Conservation (phyloP, 2,888 invertebrate species). For the Phortica okadai region DNA sequence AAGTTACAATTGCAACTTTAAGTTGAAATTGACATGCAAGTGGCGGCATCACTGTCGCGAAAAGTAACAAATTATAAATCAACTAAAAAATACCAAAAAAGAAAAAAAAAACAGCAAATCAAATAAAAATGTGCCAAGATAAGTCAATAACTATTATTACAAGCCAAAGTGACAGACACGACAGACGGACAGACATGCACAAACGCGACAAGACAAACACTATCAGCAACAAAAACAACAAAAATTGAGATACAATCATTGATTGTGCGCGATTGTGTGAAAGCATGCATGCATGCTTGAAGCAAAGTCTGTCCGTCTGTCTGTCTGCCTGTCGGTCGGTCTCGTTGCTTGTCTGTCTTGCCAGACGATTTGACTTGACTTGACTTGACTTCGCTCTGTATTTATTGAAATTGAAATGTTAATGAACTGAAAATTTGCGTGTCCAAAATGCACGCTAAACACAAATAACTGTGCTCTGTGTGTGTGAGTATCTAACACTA, state of each 20-base stretch:
- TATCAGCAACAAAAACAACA: conserved; percentile 2
- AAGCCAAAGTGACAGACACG: neutral
- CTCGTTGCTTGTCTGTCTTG: neutral
- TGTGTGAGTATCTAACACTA: neutral
- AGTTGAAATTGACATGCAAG: conserved; percentile 13
- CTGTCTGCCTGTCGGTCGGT: neutral
- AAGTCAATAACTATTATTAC: conserved; percentile 32
- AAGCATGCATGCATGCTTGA: neutral
- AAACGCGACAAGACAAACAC: neutral
- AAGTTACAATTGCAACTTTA: conserved; percentile 12
- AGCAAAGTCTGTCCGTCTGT: neutral
- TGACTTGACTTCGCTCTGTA: neutral
- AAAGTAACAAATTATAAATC: conserved; percentile 28
- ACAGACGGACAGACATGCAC: neutral
- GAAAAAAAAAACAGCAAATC: neutral
- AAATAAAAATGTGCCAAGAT: neutral
- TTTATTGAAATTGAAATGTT: conserved; percentile 66
- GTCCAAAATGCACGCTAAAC: conserved; percentile 52
- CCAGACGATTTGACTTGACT: neutral
- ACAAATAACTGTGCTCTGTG: conserved; percentile 18
- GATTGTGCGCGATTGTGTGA: conserved; percentile 11
- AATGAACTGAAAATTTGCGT: conserved; percentile 69
- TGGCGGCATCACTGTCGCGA: conserved; percentile 16
- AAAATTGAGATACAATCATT: conserved; percentile 17
- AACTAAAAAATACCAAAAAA: conserved; percentile 14